Evolutionary conservation across 1,140 invertebrate genomes (phyloP).

Genomic region (Diabrotica virgifera): DNA sequence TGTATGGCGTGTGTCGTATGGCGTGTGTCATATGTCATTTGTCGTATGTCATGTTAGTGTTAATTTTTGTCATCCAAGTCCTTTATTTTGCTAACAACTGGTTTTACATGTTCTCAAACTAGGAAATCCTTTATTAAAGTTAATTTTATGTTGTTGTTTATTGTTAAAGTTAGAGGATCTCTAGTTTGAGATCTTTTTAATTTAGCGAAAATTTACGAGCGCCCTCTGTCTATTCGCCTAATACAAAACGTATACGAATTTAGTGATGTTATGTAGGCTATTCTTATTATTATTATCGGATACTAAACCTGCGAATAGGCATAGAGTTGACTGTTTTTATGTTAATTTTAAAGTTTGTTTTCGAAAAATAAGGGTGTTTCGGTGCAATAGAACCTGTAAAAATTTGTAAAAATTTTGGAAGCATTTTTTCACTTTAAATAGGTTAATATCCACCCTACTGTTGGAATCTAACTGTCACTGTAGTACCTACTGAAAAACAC

Average conservation of each 20-base stretch:
- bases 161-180: background rate
- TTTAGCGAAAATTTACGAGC: conserved; percentile 14
- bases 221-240: conserved; percentile 19
- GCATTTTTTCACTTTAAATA: background rate
- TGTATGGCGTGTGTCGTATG: too few species aligned
- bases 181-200: conserved; percentile 6
- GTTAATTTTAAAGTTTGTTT: background rate
- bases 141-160: conserved; percentile 3
- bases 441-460: background rate
- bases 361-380: background rate
- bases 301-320: conserved; percentile 28
- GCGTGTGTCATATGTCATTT: too few species aligned
- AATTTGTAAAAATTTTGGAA: background rate
- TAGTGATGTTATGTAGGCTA: conserved; percentile 44
- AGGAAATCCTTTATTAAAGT: background rate
- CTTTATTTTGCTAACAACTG: background rate
- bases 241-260: conserved; percentile 42
- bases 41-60: too few species aligned
- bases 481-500: too few species aligned
- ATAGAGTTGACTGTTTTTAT: conserved; percentile 8
- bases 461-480: background rate
- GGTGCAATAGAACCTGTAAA: conserved; percentile 12
- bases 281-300: conserved; percentile 39
- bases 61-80: too few species aligned
- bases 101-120: background rate